These are phyloP conservation scores for Ctenochaetus hawaiiensis DNA, from an alignment of 2,797 vertebrate species.

Conservation along the genomic window DNA sequence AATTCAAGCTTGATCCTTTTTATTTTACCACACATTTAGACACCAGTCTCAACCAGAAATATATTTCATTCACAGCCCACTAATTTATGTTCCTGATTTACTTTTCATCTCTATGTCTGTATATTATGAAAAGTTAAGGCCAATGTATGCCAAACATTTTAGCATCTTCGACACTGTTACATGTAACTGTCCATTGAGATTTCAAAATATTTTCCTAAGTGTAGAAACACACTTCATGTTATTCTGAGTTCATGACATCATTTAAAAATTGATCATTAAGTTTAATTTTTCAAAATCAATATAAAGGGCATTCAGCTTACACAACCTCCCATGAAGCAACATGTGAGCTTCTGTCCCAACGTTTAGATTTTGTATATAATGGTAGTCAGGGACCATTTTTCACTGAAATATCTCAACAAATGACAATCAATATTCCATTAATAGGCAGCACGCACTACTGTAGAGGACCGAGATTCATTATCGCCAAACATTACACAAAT, in stretches of 20 bases:
- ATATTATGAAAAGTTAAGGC: slow-evolving; percentile 27
- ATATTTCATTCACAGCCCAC: background rate
- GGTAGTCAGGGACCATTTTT: slow-evolving; percentile 76
- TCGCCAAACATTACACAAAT: slow-evolving; percentile 37
- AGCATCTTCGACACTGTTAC: background rate
- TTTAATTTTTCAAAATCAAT: background rate
- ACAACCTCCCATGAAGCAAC: slow-evolving; percentile 21
- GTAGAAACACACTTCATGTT: slow-evolving; percentile 6
- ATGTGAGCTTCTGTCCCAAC: slow-evolving; percentile 26
- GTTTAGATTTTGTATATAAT: slow-evolving; percentile 43
- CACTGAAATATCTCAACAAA: slow-evolving; percentile 72
- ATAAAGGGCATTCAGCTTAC: slow-evolving; percentile 37
- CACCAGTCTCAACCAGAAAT: background rate
- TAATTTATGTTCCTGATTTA: background rate
- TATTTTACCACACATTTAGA: background rate
- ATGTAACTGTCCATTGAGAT: slow-evolving; percentile 7
- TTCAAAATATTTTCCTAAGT: slow-evolving; percentile 19
- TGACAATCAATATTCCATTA: slow-evolving; percentile 84
- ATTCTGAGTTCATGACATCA: background rate
- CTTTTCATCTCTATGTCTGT: slow-evolving; percentile 9
- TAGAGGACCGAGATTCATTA: slow-evolving; percentile 42
- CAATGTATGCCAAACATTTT: slow-evolving; percentile 41
- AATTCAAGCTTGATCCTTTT: background rate
- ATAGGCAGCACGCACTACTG: slow-evolving; percentile 60
- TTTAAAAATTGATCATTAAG: background rate